Conservation (phyloP, 2,888 invertebrate genomes). For the Sipunculus nudus region DNA sequence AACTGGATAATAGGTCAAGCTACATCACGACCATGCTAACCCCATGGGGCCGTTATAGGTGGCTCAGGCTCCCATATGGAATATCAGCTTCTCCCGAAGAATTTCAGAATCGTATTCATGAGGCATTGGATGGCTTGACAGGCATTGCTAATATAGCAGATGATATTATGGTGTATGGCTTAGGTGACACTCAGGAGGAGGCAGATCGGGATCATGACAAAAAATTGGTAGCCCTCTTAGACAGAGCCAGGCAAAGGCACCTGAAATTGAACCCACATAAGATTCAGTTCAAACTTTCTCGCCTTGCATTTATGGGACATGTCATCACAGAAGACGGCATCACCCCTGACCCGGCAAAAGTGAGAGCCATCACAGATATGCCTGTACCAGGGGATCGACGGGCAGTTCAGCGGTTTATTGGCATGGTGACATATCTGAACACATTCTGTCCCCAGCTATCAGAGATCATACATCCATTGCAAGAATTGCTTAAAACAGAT, state of each 20-base stretch:
- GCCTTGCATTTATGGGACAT: conserved; percentile 3
- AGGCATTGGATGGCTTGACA: background rate
- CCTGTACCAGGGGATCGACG: conserved; percentile 4
- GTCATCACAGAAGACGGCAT: conserved; percentile 8
- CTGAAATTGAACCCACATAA: conserved; percentile 2
- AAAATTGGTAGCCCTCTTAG: conserved; percentile 9
- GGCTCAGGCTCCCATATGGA: conserved; percentile 14
- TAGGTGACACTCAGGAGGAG: conserved; percentile 13
- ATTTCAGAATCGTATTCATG: conserved; percentile 12
- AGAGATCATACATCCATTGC: conserved; percentile 2
- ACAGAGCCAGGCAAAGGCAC: background rate
- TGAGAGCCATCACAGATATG: conserved; percentile 12
- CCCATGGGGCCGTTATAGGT: conserved; percentile 5
- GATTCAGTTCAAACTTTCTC: conserved; percentile 1
- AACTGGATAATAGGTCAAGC: background rate
- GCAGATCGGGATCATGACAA: conserved; percentile 11
- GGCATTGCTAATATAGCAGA: conserved; percentile 9
- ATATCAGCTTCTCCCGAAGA: conserved; percentile 15
- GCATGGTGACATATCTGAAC: conserved; percentile 18
- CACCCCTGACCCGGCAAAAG: conserved; percentile 8
- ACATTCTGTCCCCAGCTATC: conserved; percentile 3
- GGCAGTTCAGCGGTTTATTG: conserved; percentile 14
- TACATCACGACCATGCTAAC: conserved; percentile 16
- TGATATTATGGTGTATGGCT: conserved; percentile 12
- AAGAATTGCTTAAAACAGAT: conserved; percentile 1